Base-by-base conservation (phyloP, 2,888 invertebrate species). In the Kuschelorhynchus macadamiae region DNA sequence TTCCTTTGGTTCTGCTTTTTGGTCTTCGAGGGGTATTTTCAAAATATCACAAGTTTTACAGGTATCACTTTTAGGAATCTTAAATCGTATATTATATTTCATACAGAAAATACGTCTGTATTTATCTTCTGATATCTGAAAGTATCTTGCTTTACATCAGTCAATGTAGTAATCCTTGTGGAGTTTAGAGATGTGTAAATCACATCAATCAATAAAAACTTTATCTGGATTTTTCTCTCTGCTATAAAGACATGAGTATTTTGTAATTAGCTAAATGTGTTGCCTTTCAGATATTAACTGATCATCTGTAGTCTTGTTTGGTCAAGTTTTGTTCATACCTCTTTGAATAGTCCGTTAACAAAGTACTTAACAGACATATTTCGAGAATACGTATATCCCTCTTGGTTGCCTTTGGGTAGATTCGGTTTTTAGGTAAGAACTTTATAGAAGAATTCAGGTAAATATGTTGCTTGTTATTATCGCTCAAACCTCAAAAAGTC, bases 1-100 rank as follows among this genome's bases (percentile, higher is more conserved):
- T n/a, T 46, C 16, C 4, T 46, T 8, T 12, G n/a, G 7, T 5
- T 4, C n/a, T n/a, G 18, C 16, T 4, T 3, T 46, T 4, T 2
- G 16, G 14, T 46, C 11, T 17, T 46, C 46, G 8, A 39, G 2
- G 7, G 7, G 7, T 14, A 44, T 44, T 16, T 44, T 44, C 5
- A 17, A 11, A 2, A 8, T 11, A 14, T 21, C 72, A 44, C 69
- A 72, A 14, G 62, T 66, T 32, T 71, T 39, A 21, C 73, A 75
- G 4, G 71, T 74, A 30, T 73, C 73, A 14, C 60, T 71, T 53
- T 72, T 72, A n/a, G 74, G 74, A 9, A 74, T 14, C 49, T 73
- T 73, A 46, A 73, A 75, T 0, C 73, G 72, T 3, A 73, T 73
- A 53, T 74, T 74, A 39, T 52, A 74, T 30, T 71, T 39, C 1